These are phyloP conservation scores for Xylophagus ater DNA, from an alignment of 2,888 invertebrate genomes.

Conservation along the genomic window DNA sequence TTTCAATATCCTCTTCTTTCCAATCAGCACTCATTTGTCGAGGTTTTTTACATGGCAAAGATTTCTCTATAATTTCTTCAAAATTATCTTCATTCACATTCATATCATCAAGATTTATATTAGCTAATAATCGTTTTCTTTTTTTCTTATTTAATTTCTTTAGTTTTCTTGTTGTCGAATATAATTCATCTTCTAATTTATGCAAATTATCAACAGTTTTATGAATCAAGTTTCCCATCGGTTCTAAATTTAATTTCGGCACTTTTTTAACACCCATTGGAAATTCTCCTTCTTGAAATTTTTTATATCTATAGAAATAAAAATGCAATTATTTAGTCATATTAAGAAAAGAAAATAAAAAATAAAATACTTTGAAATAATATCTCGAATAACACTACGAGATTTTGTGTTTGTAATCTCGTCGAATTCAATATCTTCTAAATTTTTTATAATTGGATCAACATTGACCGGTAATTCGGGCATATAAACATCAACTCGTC, in stretches of 20 bases:
- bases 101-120: slow-evolving; percentile 29
- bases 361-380: slow-evolving; percentile 41
- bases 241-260: slow-evolving; percentile 32
- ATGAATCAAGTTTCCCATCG: slow-evolving; percentile 25
- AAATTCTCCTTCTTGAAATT: slow-evolving; percentile 49
- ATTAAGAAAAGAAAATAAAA: slow-evolving; percentile 2
- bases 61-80: slow-evolving; percentile 27
- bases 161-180: slow-evolving; percentile 29
- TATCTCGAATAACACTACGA: slow-evolving; percentile 44
- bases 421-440: slow-evolving; percentile 43
- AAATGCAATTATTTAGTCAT: slow-evolving; percentile 7
- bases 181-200: slow-evolving; percentile 43
- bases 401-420: slow-evolving; percentile 44
- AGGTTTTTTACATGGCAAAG: slow-evolving; percentile 22
- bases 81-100: slow-evolving; percentile 32
- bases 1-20: slow-evolving; percentile 6
- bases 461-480: slow-evolving; percentile 57
- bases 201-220: slow-evolving; percentile 38
- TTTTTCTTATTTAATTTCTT: slow-evolving; percentile 41
- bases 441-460: slow-evolving; percentile 42
- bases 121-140: slow-evolving; percentile 30
- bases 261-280: slow-evolving; percentile 53
- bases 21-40: background rate
- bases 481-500: slow-evolving; percentile 61
- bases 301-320: slow-evolving; percentile 44